Base-by-base conservation (phyloP, 1,140 invertebrate species). In the Drosophila nasuta region DNA sequence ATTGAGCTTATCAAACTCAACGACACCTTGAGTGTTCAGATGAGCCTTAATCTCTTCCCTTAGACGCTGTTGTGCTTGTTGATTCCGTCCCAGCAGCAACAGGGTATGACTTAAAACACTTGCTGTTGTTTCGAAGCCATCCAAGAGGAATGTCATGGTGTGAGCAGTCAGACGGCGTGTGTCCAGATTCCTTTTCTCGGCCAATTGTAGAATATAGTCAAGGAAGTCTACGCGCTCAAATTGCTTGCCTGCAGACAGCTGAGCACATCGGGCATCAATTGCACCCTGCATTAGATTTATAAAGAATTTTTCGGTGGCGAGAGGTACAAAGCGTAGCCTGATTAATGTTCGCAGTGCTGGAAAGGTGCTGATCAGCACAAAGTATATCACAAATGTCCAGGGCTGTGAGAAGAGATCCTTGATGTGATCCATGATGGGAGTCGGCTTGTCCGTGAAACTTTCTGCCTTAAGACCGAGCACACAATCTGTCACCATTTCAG, bases 401-500 rank as follows among this genome's bases (percentile, higher is more conserved):
- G 54, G 28, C n/a, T 83, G 77, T 1, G 48, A 46, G 3, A 91
- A 89, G 1, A 91, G 86, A 57, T 57, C 88, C 15, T 46, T 70
- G 13, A 52, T 79, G 46, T 46, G 62, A 51, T 6, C 71, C 69
- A 83, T 70, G 17, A 83, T 80, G 2, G 81, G 92, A 3, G 85
- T 75, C 5, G 74, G 79, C 0, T 75, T 87, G 0, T 81, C 75
- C 5, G 67, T 15, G 62, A 91, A 93, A 87, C 87, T 90, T 45
- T 91, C 80, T 0, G 92, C 93, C 4, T 93, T 82, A 1, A 94
- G 68, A 0, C 93, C 94, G 59, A 94, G 89, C 0, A 93, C 93
- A 6, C 93, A 93, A 62, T 91, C 93, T 0, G 93, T 93, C 1
- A 94, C 93, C 11, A 93, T 92, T 63, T 94, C 94, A 0, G 92